Evolutionary conservation across 2,888 invertebrate genomes (phyloP).

Genomic region (Scotopteryx bipunctaria): DNA sequence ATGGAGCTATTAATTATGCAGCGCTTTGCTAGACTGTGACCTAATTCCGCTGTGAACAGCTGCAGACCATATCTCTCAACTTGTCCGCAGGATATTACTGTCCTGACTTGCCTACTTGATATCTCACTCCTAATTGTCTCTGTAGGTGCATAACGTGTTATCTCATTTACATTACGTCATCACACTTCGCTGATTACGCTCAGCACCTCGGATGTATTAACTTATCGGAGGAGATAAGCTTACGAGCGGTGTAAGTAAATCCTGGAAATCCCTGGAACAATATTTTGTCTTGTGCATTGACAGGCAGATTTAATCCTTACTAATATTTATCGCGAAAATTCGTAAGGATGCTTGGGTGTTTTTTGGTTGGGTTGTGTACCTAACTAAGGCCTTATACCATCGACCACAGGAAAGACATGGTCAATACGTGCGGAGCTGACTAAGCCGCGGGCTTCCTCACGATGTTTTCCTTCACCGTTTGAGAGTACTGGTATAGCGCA

Average conservation of each 20-base stretch:
- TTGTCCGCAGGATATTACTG: conserved; percentile 42
- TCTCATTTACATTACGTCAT: conserved; percentile 15
- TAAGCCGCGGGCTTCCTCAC: too few species aligned
- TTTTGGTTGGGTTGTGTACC: too few species aligned
- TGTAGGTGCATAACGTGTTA: background rate
- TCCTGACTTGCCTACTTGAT: conserved; percentile 25
- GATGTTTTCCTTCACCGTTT: too few species aligned
- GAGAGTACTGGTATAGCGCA: too few species aligned
- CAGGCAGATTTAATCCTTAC: background rate
- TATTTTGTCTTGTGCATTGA: background rate
- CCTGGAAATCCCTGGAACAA: background rate
- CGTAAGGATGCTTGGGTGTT: too few species aligned
- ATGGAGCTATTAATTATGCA: conserved; percentile 68
- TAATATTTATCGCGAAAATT: too few species aligned
- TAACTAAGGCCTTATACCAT: too few species aligned
- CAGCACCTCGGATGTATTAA: conserved; percentile 1
- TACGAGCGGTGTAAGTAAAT: background rate
- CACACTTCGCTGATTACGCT: conserved; percentile 9
- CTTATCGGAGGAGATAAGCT: conserved; percentile 9
- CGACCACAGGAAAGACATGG: too few species aligned
- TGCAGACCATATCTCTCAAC: conserved; percentile 44
- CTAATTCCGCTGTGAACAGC: conserved; percentile 58
- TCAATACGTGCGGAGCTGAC: too few species aligned
- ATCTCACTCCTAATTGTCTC: conserved; percentile 21
- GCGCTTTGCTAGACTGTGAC: conserved; percentile 61